phyloP scores from a whole-genome alignment of 2,113 vertebrate genomes.

The Channa argus region DNA sequence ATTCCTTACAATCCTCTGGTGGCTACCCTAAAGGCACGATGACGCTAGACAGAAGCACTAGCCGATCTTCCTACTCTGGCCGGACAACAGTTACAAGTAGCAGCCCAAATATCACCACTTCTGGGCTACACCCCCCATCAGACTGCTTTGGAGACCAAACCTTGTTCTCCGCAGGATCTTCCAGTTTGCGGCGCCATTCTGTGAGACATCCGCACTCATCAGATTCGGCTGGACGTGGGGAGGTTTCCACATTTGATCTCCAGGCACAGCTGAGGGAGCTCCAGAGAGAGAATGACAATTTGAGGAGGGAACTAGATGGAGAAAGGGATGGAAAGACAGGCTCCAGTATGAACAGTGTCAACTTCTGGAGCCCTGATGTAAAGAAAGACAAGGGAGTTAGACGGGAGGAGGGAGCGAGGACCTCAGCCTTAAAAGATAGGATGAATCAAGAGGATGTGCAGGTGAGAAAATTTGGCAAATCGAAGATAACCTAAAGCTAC shows the following conservation, averaged over 20 bases:
- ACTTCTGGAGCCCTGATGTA: constrained; percentile 94
- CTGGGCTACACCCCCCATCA: constrained; percentile 86
- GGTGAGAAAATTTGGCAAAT: constrained; percentile 79
- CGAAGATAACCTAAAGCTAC: background rate
- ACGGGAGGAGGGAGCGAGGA: constrained; percentile 90
- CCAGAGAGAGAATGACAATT: constrained; percentile 92
- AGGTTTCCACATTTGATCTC: constrained; percentile 88
- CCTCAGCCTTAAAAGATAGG: constrained; percentile 91
- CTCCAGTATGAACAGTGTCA: constrained; percentile 90
- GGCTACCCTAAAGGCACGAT: constrained; percentile 94
- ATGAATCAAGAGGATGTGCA: constrained; percentile 92
- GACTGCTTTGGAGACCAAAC: constrained; percentile 87
- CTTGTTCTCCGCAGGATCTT: constrained; percentile 76
- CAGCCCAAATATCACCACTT: constrained; percentile 94
- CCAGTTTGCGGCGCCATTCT: constrained; percentile 84
- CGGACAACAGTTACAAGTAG: constrained; percentile 90
- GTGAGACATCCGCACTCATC: constrained; percentile 62
- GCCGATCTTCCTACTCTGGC: constrained; percentile 87
- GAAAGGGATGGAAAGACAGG: constrained; percentile 89
- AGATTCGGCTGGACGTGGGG: constrained; percentile 66
- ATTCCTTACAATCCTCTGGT: constrained; percentile 88
- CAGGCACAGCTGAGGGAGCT: constrained; percentile 93
- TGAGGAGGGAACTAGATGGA: constrained; percentile 92
- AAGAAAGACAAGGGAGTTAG: constrained; percentile 90
- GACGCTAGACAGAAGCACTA: constrained; percentile 93